A percentile compares a stretch with the other conserved stretches of the same genome.
These are phyloP conservation scores for Pristis pectinata DNA, from an alignment of 2,797 vertebrate genomes.

Conservation along the genomic window DNA sequence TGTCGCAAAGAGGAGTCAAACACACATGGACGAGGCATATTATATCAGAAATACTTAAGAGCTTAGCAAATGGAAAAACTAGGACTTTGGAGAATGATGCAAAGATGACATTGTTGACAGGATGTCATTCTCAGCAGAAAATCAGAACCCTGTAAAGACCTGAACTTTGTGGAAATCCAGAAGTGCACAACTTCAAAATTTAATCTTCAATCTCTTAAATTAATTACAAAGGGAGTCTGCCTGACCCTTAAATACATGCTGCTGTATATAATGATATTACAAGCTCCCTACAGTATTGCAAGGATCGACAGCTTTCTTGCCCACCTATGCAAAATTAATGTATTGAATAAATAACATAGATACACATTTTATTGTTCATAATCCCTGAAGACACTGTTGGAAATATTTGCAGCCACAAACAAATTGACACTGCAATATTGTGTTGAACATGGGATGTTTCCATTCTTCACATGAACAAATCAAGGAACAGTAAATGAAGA, in stretches of 20 bases:
- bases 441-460: constrained; percentile 2
- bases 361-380: constrained; percentile 24
- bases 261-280: constrained; percentile 50
- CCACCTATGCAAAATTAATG: constrained; percentile 36
- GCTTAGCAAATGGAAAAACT: not conserved
- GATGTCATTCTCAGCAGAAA: not conserved
- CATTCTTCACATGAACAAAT: not conserved
- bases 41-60: not conserved
- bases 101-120: not conserved
- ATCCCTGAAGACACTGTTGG: constrained; percentile 26
- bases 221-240: constrained; percentile 28
- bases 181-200: constrained; percentile 1
- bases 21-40: not conserved
- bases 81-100: not conserved
- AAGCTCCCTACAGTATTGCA: constrained; percentile 47
- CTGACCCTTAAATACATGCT: constrained; percentile 43
- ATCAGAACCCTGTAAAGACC: not conserved
- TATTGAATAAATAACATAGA: constrained; percentile 32
- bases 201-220: constrained; percentile 31
- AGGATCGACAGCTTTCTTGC: constrained; percentile 34
- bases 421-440: not conserved
- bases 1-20: not conserved
- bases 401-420: not conserved
- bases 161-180: not conserved
- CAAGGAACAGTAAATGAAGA: not conserved